phyloP scores from a whole-genome alignment of 2,113 vertebrate species.

The Mohoua ochrocephala region DNA sequence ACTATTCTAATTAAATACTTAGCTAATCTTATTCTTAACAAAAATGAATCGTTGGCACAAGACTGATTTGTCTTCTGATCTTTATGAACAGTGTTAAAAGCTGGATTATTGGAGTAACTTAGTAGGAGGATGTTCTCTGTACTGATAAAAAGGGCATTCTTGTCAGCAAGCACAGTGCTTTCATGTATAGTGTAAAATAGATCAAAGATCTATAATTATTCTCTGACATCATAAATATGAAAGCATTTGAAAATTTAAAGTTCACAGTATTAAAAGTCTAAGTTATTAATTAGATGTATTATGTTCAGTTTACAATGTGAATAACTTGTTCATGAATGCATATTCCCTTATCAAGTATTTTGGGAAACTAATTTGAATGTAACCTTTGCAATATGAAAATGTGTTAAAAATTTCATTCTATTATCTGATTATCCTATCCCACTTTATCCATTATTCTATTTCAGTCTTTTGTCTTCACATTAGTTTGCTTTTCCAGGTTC shows the following conservation, averaged over 20 bases:
- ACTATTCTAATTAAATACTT: neutral
- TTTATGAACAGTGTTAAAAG: neutral
- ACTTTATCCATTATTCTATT: neutral
- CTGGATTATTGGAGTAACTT: neutral
- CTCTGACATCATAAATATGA: neutral
- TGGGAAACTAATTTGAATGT: neutral
- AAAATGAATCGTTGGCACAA: neutral
- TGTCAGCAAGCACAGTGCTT: neutral
- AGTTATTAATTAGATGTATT: neutral
- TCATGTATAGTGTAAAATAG: neutral
- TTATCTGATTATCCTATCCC: neutral
- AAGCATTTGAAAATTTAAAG: neutral
- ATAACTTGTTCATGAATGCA: neutral
- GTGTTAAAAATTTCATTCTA: neutral
- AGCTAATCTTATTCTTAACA: neutral
- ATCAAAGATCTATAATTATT: neutral
- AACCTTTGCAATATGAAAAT: neutral
- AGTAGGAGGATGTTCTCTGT: neutral
- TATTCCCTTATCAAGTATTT: neutral
- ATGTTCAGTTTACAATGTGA: neutral
- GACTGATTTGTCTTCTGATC: neutral
- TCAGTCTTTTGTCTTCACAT: neutral
- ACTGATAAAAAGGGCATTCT: neutral
- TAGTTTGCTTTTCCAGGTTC: neutral
- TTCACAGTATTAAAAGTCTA: neutral